Evolutionary conservation across 2,888 invertebrate genomes (phyloP).

Genomic region (Emmelina monodactyla): DNA sequence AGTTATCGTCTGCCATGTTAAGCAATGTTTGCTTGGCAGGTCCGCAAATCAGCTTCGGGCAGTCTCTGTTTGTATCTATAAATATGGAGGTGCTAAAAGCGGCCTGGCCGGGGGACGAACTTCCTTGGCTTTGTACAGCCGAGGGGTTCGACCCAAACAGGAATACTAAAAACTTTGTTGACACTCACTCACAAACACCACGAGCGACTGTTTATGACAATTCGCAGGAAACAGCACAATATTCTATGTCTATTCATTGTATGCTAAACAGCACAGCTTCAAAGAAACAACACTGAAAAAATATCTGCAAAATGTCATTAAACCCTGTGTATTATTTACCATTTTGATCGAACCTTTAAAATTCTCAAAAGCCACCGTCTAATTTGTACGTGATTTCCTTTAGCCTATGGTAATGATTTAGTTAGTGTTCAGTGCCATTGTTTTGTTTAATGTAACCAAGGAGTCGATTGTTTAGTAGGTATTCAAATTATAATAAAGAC

Average conservation of each 20-base stretch:
- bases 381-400: constrained; percentile 50
- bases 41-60: constrained; percentile 52
- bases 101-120: constrained; percentile 56
- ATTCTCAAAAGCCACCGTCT: constrained; percentile 35
- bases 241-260: too few relatives aligned
- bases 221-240: too few relatives aligned
- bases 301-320: not conserved
- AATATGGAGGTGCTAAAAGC: constrained; percentile 66
- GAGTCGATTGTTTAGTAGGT: constrained; percentile 43
- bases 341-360: constrained; percentile 3
- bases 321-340: not conserved
- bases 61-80: constrained; percentile 52
- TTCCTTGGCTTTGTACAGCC: constrained; percentile 59
- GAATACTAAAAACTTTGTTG: constrained; percentile 36
- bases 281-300: not conserved
- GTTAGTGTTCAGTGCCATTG: constrained; percentile 40
- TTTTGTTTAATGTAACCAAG: constrained; percentile 44
- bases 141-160: constrained; percentile 57
- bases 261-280: not conserved
- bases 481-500: constrained; percentile 41
- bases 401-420: constrained; percentile 33
- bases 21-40: constrained; percentile 43
- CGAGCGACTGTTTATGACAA: constrained; percentile 22
- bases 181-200: constrained; percentile 50
- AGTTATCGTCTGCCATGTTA: constrained; percentile 23